A percentile compares a stretch with the other conserved stretches of the same genome.
phyloP scores from a whole-genome alignment of 2,888 invertebrate species.

The Pristionchus mayeri region DNA sequence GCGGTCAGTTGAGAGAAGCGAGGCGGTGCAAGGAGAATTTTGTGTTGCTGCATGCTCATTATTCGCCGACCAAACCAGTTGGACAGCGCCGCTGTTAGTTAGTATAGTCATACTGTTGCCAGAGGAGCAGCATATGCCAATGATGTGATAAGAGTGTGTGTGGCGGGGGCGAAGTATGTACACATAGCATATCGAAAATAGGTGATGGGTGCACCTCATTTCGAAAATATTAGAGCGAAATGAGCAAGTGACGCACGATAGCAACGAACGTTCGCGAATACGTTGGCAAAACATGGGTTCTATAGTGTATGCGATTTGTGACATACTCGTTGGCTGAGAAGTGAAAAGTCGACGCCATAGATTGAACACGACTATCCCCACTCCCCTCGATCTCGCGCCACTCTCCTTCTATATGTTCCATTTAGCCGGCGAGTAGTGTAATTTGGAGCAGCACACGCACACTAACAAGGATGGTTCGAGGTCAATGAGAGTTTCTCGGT shows the following conservation, averaged over 20 bases:
- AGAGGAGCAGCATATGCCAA: no score
- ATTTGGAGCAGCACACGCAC: background rate
- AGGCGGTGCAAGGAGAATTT: background rate
- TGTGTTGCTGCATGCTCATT: background rate
- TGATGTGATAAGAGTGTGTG: conserved; percentile 7
- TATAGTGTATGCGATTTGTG: no score
- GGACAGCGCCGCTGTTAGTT: conserved; percentile 5
- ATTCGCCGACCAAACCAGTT: background rate
- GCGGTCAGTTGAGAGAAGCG: background rate
- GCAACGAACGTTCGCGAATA: no score
- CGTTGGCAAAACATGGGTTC: no score
- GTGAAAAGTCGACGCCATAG: no score
- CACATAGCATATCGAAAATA: conserved; percentile 24
- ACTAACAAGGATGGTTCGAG: background rate
- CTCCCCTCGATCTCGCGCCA: no score
- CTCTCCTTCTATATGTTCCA: no score
- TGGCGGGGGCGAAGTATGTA: background rate
- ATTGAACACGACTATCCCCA: no score
- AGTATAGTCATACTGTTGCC: conserved; percentile 34
- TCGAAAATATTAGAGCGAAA: no score
- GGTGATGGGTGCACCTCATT: no score
- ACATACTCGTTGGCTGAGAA: no score
- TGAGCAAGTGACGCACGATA: no score
- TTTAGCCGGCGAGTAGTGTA: background rate
- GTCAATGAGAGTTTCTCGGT: background rate